phyloP scores from a whole-genome alignment of 2,888 invertebrate genomes.

The Stramonita haemastoma region DNA sequence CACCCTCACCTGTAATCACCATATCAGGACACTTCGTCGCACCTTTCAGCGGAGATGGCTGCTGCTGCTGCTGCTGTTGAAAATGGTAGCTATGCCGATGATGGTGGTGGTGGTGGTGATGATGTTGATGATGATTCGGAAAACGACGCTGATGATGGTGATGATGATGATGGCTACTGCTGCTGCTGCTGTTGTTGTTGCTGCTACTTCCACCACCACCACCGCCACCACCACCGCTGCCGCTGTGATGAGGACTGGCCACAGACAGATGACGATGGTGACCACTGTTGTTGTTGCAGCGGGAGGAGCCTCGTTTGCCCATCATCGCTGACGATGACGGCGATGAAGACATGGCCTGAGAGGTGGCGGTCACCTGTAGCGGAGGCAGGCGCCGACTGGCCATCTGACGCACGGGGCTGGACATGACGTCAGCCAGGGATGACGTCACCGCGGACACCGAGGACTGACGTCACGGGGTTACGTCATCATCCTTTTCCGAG shows the following conservation, averaged over 20 bases:
- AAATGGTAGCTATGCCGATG: background rate
- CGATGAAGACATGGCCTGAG: constrained; percentile 13
- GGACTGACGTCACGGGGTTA: no score
- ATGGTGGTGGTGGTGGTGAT: background rate
- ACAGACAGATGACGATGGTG: no score
- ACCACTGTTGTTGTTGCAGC: no score
- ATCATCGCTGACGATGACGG: background rate
- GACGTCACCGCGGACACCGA: no score
- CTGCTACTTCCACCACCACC: background rate
- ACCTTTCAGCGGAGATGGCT: background rate
- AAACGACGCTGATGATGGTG: no score
- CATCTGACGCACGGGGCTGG: constrained; percentile 63
- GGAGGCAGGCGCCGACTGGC: constrained; percentile 65
- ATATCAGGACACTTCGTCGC: background rate
- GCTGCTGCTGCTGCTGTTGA: background rate
- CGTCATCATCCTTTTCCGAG: no score
- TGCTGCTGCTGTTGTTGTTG: background rate
- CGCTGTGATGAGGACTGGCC: no score
- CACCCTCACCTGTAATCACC: background rate
- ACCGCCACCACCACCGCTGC: background rate
- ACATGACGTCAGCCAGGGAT: constrained; percentile 56
- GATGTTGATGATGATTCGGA: background rate
- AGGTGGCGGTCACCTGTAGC: constrained; percentile 57
- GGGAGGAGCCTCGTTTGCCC: background rate
- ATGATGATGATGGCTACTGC: background rate